A percentile compares a stretch with the other conserved stretches of the same genome.
phyloP scores from a whole-genome alignment of 2,888 invertebrate species.

The Tetragonula carbonaria region DNA sequence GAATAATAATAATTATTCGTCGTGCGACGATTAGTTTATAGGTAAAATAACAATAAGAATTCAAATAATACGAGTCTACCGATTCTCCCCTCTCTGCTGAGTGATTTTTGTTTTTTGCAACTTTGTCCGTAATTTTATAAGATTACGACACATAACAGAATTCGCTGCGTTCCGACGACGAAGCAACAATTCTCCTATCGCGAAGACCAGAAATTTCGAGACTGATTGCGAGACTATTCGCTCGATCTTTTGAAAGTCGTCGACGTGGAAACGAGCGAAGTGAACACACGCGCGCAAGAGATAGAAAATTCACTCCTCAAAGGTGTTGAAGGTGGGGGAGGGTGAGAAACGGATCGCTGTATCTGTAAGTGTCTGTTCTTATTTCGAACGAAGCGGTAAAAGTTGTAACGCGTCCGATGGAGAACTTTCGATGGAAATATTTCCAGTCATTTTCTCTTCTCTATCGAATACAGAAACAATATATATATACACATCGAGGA shows the following conservation, averaged over 20 bases:
- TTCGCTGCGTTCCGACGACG: too few relatives aligned
- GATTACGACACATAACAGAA: too few relatives aligned
- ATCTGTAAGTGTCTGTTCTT: constrained; percentile 8
- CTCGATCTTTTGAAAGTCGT: background rate
- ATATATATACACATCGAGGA: background rate
- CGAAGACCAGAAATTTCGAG: background rate
- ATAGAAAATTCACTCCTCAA: constrained; percentile 3
- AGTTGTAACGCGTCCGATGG: constrained; percentile 9
- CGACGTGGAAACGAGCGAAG: background rate
- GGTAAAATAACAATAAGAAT: too few relatives aligned
- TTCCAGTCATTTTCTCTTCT: background rate
- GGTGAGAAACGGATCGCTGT: background rate
- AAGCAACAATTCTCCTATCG: background rate
- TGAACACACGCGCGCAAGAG: background rate
- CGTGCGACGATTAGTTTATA: too few relatives aligned
- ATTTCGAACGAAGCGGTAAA: constrained; percentile 8
- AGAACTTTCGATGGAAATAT: constrained; percentile 29
- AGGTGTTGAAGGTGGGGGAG: background rate
- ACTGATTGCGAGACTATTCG: background rate
- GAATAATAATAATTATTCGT: too few relatives aligned
- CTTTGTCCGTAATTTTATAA: too few relatives aligned
- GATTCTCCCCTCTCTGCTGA: too few relatives aligned
- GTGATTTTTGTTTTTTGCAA: too few relatives aligned
- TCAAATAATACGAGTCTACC: too few relatives aligned
- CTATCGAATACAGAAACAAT: background rate